Evolutionary conservation across 1,140 invertebrate genomes (phyloP).

Genomic region (Heliconius eleuchia): DNA sequence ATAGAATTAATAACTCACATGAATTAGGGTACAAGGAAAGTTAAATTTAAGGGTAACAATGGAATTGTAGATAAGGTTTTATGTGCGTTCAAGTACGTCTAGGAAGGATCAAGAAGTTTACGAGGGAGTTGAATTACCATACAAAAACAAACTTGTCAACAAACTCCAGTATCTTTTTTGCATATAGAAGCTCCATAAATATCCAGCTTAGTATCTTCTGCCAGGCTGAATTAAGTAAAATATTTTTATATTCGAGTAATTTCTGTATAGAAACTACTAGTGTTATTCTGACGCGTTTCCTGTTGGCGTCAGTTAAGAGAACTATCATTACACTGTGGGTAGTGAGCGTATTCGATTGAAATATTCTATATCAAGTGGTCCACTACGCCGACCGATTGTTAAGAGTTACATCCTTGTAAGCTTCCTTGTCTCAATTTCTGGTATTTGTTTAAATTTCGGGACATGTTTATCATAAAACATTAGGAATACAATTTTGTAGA

Average conservation of each 20-base stretch:
- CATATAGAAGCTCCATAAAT: not conserved
- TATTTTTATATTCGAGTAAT: not conserved
- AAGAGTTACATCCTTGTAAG: too few relatives aligned
- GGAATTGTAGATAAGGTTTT: constrained; percentile 15
- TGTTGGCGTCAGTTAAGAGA: not conserved
- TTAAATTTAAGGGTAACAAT: constrained; percentile 10
- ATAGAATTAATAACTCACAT: not conserved
- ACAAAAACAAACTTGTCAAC: constrained; percentile 14
- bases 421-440: too few relatives aligned
- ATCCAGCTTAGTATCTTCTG: not conserved
- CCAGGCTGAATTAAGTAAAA: not conserved
- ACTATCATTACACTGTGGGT: not conserved
- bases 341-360: not conserved
- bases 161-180: constrained; percentile 6
- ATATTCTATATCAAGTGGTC: not conserved
- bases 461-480: too few relatives aligned
- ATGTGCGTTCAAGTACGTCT: constrained; percentile 14
- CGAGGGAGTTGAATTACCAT: constrained; percentile 9
- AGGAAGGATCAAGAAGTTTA: constrained; percentile 12
- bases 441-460: too few relatives aligned
- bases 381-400: too few relatives aligned
- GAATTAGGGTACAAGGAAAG: constrained; percentile 4
- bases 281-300: not conserved
- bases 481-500: too few relatives aligned
- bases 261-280: not conserved